A percentile compares a stretch with the other conserved stretches of the same genome.
These are phyloP conservation scores for Crambe crambe DNA, from an alignment of 37 sponge, comb jelly and placozoan genomes.

Conservation along the genomic window DNA sequence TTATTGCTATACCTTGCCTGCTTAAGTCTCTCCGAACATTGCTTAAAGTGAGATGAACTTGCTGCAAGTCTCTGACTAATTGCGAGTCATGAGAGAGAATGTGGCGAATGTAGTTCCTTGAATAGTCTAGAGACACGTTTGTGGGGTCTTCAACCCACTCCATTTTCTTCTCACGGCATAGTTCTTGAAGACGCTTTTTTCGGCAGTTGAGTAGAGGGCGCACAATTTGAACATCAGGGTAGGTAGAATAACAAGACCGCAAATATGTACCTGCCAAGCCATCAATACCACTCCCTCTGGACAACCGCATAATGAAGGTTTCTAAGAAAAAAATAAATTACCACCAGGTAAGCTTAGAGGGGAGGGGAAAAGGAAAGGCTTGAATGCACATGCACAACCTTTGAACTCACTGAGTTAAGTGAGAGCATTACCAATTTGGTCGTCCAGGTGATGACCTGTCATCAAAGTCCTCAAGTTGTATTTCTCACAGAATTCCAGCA, in stretches of 20 bases:
- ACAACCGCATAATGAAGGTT: slow-evolving; percentile 55
- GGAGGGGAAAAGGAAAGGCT: background rate
- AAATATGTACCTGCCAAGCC: slow-evolving; percentile 56
- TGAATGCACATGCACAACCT: background rate
- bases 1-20: slow-evolving; percentile 20
- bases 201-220: slow-evolving; percentile 52
- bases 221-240: slow-evolving; percentile 28
- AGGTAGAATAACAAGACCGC: background rate
- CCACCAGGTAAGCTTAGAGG: background rate
- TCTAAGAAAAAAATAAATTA: slow-evolving; percentile 30
- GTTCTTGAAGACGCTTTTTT: slow-evolving; percentile 37
- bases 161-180: slow-evolving; percentile 44
- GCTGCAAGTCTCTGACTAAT: background rate
- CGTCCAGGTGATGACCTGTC: slow-evolving; percentile 59
- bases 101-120: slow-evolving; percentile 38
- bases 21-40: slow-evolving; percentile 9
- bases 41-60: slow-evolving; percentile 6
- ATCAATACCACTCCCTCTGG: slow-evolving; percentile 54
- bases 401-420: background rate
- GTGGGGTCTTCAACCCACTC: slow-evolving; percentile 74
- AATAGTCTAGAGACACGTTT: slow-evolving; percentile 20
- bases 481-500: slow-evolving; percentile 25
- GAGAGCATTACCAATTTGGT: slow-evolving; percentile 58
- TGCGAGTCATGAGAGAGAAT: slow-evolving; percentile 24
- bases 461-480: slow-evolving; percentile 15